Conservation (phyloP, 2,797 vertebrate genomes). For the Leptoclinus maculatus region DNA sequence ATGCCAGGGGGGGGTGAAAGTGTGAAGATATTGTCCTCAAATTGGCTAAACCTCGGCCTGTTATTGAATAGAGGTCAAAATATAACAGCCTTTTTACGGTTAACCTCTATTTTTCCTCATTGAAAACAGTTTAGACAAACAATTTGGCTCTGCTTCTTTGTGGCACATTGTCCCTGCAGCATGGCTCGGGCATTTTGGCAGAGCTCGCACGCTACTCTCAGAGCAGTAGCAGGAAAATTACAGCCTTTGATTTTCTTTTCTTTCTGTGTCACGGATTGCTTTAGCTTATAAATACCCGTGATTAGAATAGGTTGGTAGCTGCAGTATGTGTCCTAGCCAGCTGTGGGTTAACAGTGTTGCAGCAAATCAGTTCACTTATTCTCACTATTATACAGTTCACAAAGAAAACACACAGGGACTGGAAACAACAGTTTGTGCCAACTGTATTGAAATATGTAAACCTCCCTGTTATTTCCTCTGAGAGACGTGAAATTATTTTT, state of each 20-base stretch:
- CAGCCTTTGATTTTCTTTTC: constrained; percentile 50
- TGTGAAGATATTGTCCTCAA: constrained; percentile 50
- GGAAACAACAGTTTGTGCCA: constrained; percentile 5
- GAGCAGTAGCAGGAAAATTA: constrained; percentile 54
- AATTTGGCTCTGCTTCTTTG: constrained; percentile 55
- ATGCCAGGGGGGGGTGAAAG: constrained; percentile 49
- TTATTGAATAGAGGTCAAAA: constrained; percentile 57
- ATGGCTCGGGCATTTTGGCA: constrained; percentile 53
- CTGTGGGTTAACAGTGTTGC: constrained; percentile 35
- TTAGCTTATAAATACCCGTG: constrained; percentile 46
- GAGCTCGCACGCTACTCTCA: constrained; percentile 39
- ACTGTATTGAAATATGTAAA: neutral
- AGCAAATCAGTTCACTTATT: constrained; percentile 33
- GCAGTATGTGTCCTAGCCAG: constrained; percentile 31
- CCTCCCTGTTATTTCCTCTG: neutral
- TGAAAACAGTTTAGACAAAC: constrained; percentile 57
- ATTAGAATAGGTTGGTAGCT: constrained; percentile 47
- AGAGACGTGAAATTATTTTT: neutral
- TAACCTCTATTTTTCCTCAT: constrained; percentile 55
- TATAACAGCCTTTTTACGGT: constrained; percentile 33
- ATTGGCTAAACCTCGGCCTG: constrained; percentile 53
- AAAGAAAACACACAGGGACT: neutral
- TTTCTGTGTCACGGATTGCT: constrained; percentile 42
- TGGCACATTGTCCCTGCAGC: constrained; percentile 60
- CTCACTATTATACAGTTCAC: neutral